A percentile compares a stretch with the other conserved stretches of the same genome.
phyloP scores from a whole-genome alignment of 2,797 vertebrate genomes.

The Amphiprion clarkii region DNA sequence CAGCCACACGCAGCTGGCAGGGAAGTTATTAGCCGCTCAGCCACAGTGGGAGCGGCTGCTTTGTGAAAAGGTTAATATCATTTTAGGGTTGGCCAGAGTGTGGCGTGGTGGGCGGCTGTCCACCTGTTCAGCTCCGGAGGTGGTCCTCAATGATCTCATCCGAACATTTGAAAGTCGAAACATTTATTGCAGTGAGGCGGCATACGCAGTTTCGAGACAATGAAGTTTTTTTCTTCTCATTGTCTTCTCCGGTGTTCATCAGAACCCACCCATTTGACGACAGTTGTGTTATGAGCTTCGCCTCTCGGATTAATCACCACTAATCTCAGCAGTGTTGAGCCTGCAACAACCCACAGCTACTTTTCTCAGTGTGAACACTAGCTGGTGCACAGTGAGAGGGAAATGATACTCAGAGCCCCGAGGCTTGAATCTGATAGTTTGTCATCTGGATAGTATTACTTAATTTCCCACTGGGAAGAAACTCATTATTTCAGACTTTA shows the following conservation, averaged over 20 bases:
- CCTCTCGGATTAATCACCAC: conserved; percentile 60
- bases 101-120: conserved; percentile 72
- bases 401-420: conserved; percentile 80
- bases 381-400: conserved; percentile 71
- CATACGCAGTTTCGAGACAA: conserved; percentile 3
- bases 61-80: conserved; percentile 80
- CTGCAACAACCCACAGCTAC: conserved; percentile 55
- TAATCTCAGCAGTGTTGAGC: conserved; percentile 60
- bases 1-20: conserved; percentile 78
- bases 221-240: neutral
- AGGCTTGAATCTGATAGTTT: conserved; percentile 83
- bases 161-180: conserved; percentile 72
- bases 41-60: conserved; percentile 70
- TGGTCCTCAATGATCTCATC: conserved; percentile 62
- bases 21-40: conserved; percentile 67
- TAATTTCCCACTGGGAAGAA: conserved; percentile 86
- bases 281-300: conserved; percentile 38
- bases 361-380: conserved; percentile 69
- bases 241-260: conserved; percentile 11
- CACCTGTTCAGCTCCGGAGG: conserved; percentile 80
- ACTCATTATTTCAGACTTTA: conserved; percentile 86
- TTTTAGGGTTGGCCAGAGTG: conserved; percentile 75
- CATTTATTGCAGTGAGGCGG: conserved; percentile 13
- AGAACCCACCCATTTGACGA: conserved; percentile 26
- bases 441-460: conserved; percentile 86